These are phyloP conservation scores for Dolichoris vasculosae DNA, from an alignment of 1,140 invertebrate species.

Conservation along the genomic window DNA sequence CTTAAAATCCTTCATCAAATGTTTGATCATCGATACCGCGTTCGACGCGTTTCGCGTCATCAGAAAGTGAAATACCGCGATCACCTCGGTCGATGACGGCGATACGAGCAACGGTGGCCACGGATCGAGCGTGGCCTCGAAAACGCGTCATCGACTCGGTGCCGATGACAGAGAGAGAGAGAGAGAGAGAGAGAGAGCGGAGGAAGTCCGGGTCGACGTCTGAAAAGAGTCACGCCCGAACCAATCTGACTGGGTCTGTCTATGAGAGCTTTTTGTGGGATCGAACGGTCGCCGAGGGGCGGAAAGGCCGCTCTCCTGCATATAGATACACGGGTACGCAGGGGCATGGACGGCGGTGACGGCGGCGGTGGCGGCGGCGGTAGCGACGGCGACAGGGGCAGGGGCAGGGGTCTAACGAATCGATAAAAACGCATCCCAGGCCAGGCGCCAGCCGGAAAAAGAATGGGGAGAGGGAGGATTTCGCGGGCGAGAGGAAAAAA, in stretches of 20 bases:
- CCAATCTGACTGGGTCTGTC: conserved; percentile 70
- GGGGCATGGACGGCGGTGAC: conserved; percentile 48
- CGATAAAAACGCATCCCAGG: conserved; percentile 76
- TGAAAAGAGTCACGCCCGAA: conserved; percentile 71
- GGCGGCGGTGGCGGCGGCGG: conserved; percentile 38
- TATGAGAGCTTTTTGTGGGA: conserved; percentile 71
- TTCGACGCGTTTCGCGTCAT: conserved; percentile 36
- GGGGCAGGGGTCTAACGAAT: conserved; percentile 72
- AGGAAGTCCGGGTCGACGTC: conserved; percentile 55
- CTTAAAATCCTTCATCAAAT: conserved; percentile 50
- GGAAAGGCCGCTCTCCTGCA: conserved; percentile 50
- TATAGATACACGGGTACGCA: conserved; percentile 61
- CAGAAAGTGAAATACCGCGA: conserved; percentile 47
- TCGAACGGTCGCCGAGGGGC: conserved; percentile 27
- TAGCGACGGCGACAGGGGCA: conserved; percentile 33
- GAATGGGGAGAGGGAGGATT: conserved; percentile 53
- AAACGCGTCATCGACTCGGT: conserved; percentile 23
- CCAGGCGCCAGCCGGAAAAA: conserved; percentile 72
- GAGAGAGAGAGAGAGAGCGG: conserved; percentile 3
- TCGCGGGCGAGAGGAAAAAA: conserved; percentile 68
- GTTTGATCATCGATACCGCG: conserved; percentile 50
- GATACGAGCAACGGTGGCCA: background rate
- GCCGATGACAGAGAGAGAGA: conserved; percentile 52
- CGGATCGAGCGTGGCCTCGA: background rate
- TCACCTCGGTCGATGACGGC: conserved; percentile 33